phyloP scores from a whole-genome alignment of 2,113 vertebrate species.

The Cyprinodon variegatus region DNA sequence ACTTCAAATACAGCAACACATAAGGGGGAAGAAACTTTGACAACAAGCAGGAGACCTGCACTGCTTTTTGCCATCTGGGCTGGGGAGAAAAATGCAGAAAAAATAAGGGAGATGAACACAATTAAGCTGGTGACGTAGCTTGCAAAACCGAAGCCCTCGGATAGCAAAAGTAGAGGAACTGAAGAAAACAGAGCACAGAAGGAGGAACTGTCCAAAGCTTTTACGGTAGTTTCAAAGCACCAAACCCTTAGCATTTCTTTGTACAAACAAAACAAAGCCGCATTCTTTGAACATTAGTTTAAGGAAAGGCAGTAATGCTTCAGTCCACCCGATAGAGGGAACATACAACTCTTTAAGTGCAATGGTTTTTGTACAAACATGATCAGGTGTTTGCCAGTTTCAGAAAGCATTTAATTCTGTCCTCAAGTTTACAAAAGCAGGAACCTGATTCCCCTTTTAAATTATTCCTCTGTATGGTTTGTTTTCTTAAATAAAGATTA shows the following conservation, averaged over 20 bases:
- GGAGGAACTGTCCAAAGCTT: not conserved
- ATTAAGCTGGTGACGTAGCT: not conserved
- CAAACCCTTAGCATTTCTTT: not conserved
- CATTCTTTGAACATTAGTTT: not conserved
- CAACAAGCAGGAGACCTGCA: not conserved
- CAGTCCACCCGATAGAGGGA: not conserved
- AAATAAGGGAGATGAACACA: conserved; percentile 8
- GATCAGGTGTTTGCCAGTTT: not conserved
- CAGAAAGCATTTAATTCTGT: not conserved
- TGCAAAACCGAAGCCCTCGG: not conserved
- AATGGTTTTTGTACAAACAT: not conserved
- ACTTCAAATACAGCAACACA: not conserved
- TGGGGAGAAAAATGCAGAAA: conserved; percentile 12
- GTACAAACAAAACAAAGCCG: not conserved
- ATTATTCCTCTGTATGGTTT: not conserved
- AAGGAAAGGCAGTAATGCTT: not conserved
- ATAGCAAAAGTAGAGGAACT: conserved; percentile 9
- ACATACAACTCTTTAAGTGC: not conserved
- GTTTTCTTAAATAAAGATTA: not conserved
- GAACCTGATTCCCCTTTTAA: too few species aligned
- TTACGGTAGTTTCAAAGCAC: not conserved
- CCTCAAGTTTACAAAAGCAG: not conserved
- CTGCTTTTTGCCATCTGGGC: not conserved
- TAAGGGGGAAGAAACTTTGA: not conserved
- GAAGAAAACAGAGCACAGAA: conserved; percentile 10